Evolutionary conservation across 2,113 vertebrate genomes (phyloP).

Genomic region (Lamprologus callipterus): DNA sequence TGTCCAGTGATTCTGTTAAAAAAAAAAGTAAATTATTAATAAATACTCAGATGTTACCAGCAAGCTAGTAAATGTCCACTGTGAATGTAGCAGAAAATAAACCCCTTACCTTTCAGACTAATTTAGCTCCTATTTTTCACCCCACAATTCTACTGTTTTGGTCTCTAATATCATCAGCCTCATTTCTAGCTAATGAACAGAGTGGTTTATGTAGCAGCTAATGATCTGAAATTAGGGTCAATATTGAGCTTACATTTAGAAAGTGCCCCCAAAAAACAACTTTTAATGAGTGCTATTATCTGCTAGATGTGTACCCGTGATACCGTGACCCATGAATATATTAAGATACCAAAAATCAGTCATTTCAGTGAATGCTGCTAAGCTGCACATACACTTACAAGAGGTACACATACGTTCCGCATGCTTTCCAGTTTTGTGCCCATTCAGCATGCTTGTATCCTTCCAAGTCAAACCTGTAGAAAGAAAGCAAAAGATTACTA

Average conservation of each 20-base stretch:
- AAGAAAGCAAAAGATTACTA: not conserved
- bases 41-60: not conserved
- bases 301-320: accelerated
- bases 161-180: not conserved
- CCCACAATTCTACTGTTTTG: not conserved
- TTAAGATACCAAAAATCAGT: not conserved
- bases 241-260: not conserved
- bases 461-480: not conserved
- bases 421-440: not conserved
- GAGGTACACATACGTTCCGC: not conserved
- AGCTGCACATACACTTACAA: accelerated
- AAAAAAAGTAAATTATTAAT: not conserved
- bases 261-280: not conserved
- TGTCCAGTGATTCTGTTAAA: not conserved
- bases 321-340: not conserved
- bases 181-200: not conserved
- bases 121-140: not conserved
- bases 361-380: accelerated
- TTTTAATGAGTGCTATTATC: not conserved
- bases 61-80: not conserved
- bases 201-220: not conserved
- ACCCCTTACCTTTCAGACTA: not conserved
- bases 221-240: not conserved
- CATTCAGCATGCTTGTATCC: not conserved
- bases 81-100: not conserved